A percentile compares a stretch with the other conserved stretches of the same genome.
phyloP scores from a whole-genome alignment of 2,113 vertebrate genomes.

The Pampusana beccarii region DNA sequence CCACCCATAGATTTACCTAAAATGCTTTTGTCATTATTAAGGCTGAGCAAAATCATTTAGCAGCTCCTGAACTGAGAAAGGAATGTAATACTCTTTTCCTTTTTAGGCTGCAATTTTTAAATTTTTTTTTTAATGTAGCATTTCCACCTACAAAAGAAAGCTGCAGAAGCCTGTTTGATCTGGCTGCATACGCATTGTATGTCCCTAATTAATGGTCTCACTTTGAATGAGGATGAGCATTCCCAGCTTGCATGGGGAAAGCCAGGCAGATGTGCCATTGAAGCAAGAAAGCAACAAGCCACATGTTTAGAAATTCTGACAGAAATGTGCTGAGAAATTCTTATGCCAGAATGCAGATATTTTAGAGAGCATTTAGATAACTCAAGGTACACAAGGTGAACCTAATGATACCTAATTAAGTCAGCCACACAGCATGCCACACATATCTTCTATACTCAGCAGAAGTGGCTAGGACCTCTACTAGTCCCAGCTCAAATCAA shows the following conservation, averaged over 20 bases:
- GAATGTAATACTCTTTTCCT: neutral
- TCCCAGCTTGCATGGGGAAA: neutral
- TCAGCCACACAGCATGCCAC: neutral
- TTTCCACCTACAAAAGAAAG: neutral
- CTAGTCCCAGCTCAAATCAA: neutral
- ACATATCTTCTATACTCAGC: neutral
- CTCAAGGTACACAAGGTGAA: neutral
- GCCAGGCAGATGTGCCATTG: neutral
- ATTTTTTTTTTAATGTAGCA: neutral
- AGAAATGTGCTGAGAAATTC: neutral
- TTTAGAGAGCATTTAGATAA: neutral
- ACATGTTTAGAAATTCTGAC: neutral
- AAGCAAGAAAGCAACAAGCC: neutral
- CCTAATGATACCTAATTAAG: neutral
- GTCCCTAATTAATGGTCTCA: neutral
- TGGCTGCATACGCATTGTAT: fast-evolving
- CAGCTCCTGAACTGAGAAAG: neutral
- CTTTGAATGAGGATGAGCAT: neutral
- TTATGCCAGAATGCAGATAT: neutral
- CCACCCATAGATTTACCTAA: neutral
- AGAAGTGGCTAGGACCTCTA: neutral
- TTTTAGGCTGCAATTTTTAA: neutral
- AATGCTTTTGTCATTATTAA: neutral
- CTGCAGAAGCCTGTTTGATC: neutral
- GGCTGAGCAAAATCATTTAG: neutral